Conservation (phyloP, 2,797 vertebrate genomes). For the Cossypha dichroa region DNA sequence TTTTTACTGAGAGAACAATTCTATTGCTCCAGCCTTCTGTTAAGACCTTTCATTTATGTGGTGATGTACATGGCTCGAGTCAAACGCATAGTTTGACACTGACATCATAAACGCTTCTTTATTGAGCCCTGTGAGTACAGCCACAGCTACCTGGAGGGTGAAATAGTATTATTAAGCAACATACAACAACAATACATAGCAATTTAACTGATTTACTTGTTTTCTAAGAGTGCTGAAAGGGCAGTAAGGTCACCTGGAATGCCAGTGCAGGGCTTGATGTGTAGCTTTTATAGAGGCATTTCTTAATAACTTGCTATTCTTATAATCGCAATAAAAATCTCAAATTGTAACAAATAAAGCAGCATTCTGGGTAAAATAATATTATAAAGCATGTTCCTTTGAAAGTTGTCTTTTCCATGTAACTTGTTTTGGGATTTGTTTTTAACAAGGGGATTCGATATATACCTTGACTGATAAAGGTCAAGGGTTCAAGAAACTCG, state of each 20-base stretch:
- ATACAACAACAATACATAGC: background rate
- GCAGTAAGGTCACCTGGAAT: background rate
- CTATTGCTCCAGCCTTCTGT: background rate
- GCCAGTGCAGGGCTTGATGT: background rate
- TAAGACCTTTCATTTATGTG: background rate
- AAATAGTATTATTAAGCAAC: background rate
- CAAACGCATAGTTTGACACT: background rate
- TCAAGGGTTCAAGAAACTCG: conserved; percentile 79
- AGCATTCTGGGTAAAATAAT: background rate
- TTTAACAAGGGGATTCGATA: conserved; percentile 60
- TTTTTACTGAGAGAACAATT: background rate
- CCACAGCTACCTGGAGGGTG: conserved; percentile 2
- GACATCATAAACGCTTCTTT: background rate
- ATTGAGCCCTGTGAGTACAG: background rate
- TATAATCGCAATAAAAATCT: background rate
- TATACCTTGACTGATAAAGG: conserved; percentile 69
- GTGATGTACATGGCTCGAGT: background rate
- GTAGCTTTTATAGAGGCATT: background rate
- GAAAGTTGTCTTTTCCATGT: background rate
- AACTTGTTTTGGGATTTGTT: conserved; percentile 42
- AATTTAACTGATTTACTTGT: conserved; percentile 41
- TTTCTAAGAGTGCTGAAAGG: conserved; percentile 11
- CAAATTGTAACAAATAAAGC: background rate
- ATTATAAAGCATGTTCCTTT: background rate
- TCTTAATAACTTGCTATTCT: conserved; percentile 4